A percentile compares a stretch with the other conserved stretches of the same genome.
These are phyloP conservation scores for Villa cingulata DNA, from an alignment of 2,888 invertebrate genomes.

Conservation along the genomic window DNA sequence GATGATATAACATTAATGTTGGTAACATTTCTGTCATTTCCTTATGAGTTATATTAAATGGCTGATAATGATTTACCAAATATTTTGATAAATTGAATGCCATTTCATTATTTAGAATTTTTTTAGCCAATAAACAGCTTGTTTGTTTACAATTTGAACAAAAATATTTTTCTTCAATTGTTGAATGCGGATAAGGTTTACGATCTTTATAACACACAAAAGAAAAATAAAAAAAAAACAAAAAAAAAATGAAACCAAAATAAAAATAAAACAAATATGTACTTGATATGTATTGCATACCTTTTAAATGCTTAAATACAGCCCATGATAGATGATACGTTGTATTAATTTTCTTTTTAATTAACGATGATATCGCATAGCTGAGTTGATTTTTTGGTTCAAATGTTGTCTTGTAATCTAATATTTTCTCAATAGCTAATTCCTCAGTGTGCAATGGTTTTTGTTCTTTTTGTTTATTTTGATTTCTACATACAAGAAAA, in stretches of 20 bases:
- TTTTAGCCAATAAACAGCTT: slow-evolving; percentile 31
- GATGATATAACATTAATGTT: slow-evolving; percentile 31
- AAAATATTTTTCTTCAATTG: slow-evolving; percentile 28
- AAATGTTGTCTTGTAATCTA: too few species aligned
- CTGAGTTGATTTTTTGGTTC: too few species aligned
- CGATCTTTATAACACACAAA: slow-evolving; percentile 19
- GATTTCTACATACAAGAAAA: too few species aligned
- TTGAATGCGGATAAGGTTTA: slow-evolving; percentile 26
- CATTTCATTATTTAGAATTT: slow-evolving; percentile 32
- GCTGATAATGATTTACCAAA: slow-evolving; percentile 32
- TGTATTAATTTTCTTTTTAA: too few species aligned
- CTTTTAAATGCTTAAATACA: slow-evolving; percentile 32
- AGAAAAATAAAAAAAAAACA: background rate
- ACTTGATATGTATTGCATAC: slow-evolving; percentile 12
- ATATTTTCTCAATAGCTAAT: too few species aligned
- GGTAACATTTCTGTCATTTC: slow-evolving; percentile 30
- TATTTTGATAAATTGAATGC: slow-evolving; percentile 30
- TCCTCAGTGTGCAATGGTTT: too few species aligned
- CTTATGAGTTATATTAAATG: slow-evolving; percentile 27
- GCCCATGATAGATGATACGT: slow-evolving; percentile 35
- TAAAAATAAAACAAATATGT: background rate
- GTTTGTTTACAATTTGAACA: slow-evolving; percentile 28
- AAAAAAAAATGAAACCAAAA: background rate
- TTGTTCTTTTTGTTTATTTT: too few species aligned
- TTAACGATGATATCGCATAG: too few species aligned